phyloP scores from a whole-genome alignment of 2,797 vertebrate species.

The Notolabrus celidotus region DNA sequence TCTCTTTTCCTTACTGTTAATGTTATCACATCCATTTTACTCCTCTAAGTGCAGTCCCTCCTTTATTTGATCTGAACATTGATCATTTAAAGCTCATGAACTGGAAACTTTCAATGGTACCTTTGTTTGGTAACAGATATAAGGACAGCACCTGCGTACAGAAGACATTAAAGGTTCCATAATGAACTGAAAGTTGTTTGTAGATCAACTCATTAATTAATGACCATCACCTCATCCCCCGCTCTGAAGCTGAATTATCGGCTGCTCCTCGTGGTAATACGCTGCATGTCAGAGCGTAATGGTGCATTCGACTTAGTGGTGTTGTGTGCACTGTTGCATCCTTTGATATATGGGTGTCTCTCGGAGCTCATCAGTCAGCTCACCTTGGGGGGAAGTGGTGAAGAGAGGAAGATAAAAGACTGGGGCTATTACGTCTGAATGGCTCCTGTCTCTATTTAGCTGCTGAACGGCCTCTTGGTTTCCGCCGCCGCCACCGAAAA shows the following conservation, averaged over 20 bases:
- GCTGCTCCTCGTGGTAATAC: slow-evolving; percentile 54
- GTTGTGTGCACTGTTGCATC: slow-evolving; percentile 56
- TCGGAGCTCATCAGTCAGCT: slow-evolving; percentile 74
- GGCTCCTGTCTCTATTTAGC: slow-evolving; percentile 73
- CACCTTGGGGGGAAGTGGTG: slow-evolving; percentile 70
- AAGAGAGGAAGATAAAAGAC: slow-evolving; percentile 74
- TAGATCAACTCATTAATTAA: slow-evolving; percentile 47
- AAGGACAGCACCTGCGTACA: background rate
- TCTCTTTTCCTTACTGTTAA: too few species aligned
- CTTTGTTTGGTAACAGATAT: background rate
- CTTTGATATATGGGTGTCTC: slow-evolving; percentile 72
- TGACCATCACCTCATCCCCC: slow-evolving; percentile 20
- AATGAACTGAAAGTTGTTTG: slow-evolving; percentile 29
- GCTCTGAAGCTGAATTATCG: slow-evolving; percentile 70
- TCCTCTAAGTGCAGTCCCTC: background rate
- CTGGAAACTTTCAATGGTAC: background rate
- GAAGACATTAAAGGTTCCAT: background rate
- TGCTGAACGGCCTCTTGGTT: slow-evolving; percentile 61
- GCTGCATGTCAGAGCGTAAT: slow-evolving; percentile 66
- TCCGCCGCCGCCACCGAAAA: slow-evolving; percentile 46
- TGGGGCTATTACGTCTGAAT: slow-evolving; percentile 70
- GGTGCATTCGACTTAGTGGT: slow-evolving; percentile 59
- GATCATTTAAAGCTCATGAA: background rate
- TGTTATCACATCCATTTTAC: too few species aligned
- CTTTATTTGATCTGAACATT: background rate